phyloP scores from a whole-genome alignment of 1,140 invertebrate genomes.

The Grapholita molesta region DNA sequence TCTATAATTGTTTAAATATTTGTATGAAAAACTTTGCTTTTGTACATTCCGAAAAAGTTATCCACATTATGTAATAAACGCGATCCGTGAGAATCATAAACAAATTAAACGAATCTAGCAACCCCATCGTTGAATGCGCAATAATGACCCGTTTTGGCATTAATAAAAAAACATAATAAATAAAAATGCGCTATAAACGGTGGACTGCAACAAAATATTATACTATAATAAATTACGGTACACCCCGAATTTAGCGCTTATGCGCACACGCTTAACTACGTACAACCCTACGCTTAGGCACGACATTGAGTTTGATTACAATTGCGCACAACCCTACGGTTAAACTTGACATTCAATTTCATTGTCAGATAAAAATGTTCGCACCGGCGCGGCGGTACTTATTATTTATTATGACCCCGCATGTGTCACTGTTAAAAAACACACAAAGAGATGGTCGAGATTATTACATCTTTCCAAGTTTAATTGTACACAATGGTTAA shows the following conservation, averaged over 20 bases:
- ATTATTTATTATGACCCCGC: constrained; percentile 68
- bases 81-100: constrained; percentile 66
- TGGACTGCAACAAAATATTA: constrained; percentile 65
- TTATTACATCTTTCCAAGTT: constrained; percentile 73
- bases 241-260: constrained; percentile 65
- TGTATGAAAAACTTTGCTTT: not conserved
- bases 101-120: constrained; percentile 52
- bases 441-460: constrained; percentile 68
- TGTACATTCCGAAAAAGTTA: not conserved
- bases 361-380: constrained; percentile 63
- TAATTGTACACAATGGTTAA: constrained; percentile 73
- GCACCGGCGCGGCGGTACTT: constrained; percentile 42
- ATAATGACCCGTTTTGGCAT: constrained; percentile 63
- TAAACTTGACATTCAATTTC: constrained; percentile 68
- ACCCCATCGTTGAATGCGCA: constrained; percentile 54
- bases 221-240: constrained; percentile 72
- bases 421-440: constrained; percentile 60
- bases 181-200: constrained; percentile 54
- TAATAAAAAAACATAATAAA: constrained; percentile 70
- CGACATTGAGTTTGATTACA: constrained; percentile 17
- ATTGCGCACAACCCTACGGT: constrained; percentile 60
- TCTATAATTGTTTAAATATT: no score
- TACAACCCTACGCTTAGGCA: constrained; percentile 20
- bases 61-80: constrained; percentile 31
- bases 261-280: constrained; percentile 55